Base-by-base conservation (phyloP, 92 coral and sea anemone genomes). In the Umimayanthus kanabou region DNA sequence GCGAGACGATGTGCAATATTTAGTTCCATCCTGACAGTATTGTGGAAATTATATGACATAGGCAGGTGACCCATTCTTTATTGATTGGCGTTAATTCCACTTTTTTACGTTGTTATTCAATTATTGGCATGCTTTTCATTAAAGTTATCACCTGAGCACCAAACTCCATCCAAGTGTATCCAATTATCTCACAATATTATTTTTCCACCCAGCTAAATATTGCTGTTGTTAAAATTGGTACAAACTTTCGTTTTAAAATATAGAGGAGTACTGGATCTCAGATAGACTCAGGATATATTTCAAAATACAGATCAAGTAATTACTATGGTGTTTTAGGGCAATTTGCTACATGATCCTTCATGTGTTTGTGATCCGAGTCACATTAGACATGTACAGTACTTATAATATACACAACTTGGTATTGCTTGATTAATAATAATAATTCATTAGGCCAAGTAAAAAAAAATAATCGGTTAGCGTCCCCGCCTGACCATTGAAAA, bases 31-130 rank as follows among this genome's bases (percentile, higher is more conserved):
- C 4, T 61, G 69, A 61, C 69, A 20, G n/a, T 61, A 61, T 61
- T 22, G n/a, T 61, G 69, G 20, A 61, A 61, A 9, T 23, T 80
- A 39, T 6, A 22, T 2, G 49, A 80, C 20, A 53, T 3, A 20
- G 84, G 37, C 84, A 80, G 84, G 84, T 80, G 84, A 29, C 33
- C 33, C 71, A 57, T 55, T 80, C 43, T 30, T 55, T 28, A 80
- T 80, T 80, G 58, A 57, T 57, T 29, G 47, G 45, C 15, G 30
- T 66, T 57, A 55, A 29, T 73, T 73, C 84, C 22, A 6, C 14
- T 14, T 53, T 55, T 29, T 80, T 6, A 5, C 57, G 30, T 80
- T 4, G 5, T 20, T 9, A 33, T 79, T n/a, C 29, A 13, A 29
- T 79, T 50, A 9, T 47, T 8, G 40, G 55, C 67, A 25, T 28